Evolutionary conservation across 2,888 invertebrate species (phyloP).

Genomic region (Tillus elongatus): DNA sequence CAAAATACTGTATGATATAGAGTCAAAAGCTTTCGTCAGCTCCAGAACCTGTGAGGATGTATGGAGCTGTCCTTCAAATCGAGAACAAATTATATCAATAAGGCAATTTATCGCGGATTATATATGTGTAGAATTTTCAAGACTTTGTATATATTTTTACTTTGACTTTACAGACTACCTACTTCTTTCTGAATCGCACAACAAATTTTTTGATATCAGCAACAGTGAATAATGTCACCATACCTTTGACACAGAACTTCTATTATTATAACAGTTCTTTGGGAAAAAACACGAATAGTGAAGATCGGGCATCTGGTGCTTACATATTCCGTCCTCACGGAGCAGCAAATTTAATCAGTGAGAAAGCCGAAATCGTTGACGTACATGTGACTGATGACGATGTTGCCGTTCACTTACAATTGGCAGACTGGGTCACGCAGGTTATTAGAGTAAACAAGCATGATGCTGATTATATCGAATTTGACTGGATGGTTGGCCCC

Average conservation of each 20-base stretch:
- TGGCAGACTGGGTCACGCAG: conserved; percentile 62
- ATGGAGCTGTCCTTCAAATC: no score
- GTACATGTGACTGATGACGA: conserved; percentile 36
- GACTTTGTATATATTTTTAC: no score
- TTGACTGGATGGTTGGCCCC: conserved; percentile 70
- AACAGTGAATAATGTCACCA: conserved; percentile 39
- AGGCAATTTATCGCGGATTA: no score
- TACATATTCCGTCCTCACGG: conserved; percentile 70
- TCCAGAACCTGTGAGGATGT: no score
- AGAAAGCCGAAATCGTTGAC: neutral
- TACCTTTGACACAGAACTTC: conserved; percentile 52
- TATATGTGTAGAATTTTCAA: no score
- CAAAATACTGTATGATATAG: no score
- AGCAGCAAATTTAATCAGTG: conserved; percentile 7
- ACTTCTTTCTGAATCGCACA: conserved; percentile 45
- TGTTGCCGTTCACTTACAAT: conserved; percentile 58
- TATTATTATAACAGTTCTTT: conserved; percentile 59
- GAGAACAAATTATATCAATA: no score
- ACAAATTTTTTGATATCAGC: conserved; percentile 49
- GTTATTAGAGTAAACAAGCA: conserved; percentile 58
- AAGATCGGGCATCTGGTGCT: conserved; percentile 75
- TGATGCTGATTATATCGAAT: conserved; percentile 49
- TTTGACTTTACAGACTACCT: conserved; percentile 19
- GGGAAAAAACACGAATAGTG: conserved; percentile 54
- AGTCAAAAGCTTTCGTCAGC: no score